Evolutionary conservation across 2,113 vertebrate genomes (phyloP).

Genomic region (Mobula hypostoma): DNA sequence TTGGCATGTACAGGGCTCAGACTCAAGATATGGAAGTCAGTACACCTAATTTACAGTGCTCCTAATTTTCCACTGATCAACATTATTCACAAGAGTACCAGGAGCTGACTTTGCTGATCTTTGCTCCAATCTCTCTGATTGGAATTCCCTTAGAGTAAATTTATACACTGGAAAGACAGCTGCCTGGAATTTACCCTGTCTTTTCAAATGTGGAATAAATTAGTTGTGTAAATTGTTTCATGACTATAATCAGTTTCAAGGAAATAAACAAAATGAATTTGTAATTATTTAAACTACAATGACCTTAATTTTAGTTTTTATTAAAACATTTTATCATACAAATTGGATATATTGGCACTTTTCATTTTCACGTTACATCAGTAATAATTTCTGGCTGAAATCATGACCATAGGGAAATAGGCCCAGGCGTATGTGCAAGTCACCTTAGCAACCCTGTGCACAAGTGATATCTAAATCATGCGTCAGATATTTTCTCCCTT

Average conservation of each 20-base stretch:
- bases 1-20: neutral
- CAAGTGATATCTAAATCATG: too few relatives aligned
- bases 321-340: too few relatives aligned
- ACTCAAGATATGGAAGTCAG: neutral
- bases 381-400: too few relatives aligned
- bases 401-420: too few relatives aligned
- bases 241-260: neutral
- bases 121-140: neutral
- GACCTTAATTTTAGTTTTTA: too few relatives aligned
- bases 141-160: neutral
- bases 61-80: slow-evolving; percentile 22
- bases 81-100: neutral
- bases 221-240: neutral
- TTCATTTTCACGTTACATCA: too few relatives aligned
- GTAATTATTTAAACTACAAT: neutral
- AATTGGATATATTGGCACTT: too few relatives aligned
- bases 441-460: too few relatives aligned
- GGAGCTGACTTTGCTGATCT: neutral
- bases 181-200: neutral
- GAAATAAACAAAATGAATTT: neutral
- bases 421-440: too few relatives aligned
- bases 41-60: neutral
- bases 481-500: too few relatives aligned
- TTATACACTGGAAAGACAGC: neutral
- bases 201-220: neutral